Base-by-base conservation (phyloP, 2,797 vertebrate genomes). In the Ptychadena robeensis region DNA sequence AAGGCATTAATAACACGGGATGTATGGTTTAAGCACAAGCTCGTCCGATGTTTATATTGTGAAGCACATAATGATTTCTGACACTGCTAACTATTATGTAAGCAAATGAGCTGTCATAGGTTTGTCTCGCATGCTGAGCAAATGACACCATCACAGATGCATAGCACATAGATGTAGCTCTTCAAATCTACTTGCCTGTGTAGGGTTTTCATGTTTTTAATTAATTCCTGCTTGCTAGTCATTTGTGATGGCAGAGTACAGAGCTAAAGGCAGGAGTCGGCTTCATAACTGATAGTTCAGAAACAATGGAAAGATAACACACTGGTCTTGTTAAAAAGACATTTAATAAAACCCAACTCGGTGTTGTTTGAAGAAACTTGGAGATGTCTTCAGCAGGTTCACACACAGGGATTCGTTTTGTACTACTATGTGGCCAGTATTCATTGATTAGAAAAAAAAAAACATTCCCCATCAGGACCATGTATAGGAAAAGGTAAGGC, bases 121-220 rank as follows among this genome's bases (percentile, higher is more conserved):
- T 65, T 76, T 72, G 37, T 40, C 74, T 32, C 27, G 61, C 74
- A 48, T 77, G 28, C 74, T 32, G 74, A 76, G 73, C 61, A 40
- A 44, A 44, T 65, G 73, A 76, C 73, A 76, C 73, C 63, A 65
- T 65, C 73, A 64, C 73, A 65, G 73, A 77, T 77, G 74, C 63
- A 48, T 28, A 18, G 30, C 61, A 32, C 28, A 77, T 77, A 77
- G 28, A 48, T 18, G 22, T 12, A 32, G 74, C 63, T 66, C n/a
- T 66, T 66, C 63, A 48, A n/a, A 48, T 48, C 18, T 48, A 25
- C 18, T 65, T 66, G 59, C 59, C 59, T 40, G 40, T 67, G 64
- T 66, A 32, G 38, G 10, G 69, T 71, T 9, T 18, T 44, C 66
- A 31, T 65, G 15, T 66, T 63, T 34, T 37, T 74, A 59, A 61